Conservation (phyloP, 2,888 invertebrate species). For the Mythimna vitellina region DNA sequence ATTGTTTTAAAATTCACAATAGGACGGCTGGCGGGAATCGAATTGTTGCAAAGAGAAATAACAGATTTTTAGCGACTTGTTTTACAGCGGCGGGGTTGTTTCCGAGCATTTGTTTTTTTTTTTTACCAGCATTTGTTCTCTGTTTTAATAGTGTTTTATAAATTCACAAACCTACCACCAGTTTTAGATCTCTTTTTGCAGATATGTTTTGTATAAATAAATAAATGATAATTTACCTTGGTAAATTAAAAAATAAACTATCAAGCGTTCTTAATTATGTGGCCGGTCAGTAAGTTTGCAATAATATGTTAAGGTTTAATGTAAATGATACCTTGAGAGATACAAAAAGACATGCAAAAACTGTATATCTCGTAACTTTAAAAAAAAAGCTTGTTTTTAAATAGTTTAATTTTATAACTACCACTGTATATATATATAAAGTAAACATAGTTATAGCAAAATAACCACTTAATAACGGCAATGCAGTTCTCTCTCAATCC, state of each 20-base stretch:
- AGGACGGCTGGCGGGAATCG: conserved; percentile 38
- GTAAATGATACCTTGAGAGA: too few species aligned
- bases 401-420: too few species aligned
- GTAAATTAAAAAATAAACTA: too few species aligned
- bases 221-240: too few species aligned
- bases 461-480: neutral
- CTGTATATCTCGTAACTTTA: too few species aligned
- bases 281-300: too few species aligned
- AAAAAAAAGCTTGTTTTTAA: too few species aligned
- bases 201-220: neutral
- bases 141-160: neutral
- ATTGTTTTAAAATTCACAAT: conserved; percentile 59
- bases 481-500: conserved; percentile 6
- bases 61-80: conserved; percentile 23
- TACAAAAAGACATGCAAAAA: too few species aligned
- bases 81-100: conserved; percentile 9
- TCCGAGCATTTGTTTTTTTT: neutral
- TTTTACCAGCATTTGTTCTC: neutral
- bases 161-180: neutral
- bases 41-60: conserved; percentile 33
- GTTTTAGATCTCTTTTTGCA: neutral
- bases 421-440: too few species aligned
- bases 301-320: too few species aligned
- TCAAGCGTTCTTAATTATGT: too few species aligned
- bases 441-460: too few species aligned